phyloP scores from a whole-genome alignment of 2,797 vertebrate species.

The Anguilla pacifica region DNA sequence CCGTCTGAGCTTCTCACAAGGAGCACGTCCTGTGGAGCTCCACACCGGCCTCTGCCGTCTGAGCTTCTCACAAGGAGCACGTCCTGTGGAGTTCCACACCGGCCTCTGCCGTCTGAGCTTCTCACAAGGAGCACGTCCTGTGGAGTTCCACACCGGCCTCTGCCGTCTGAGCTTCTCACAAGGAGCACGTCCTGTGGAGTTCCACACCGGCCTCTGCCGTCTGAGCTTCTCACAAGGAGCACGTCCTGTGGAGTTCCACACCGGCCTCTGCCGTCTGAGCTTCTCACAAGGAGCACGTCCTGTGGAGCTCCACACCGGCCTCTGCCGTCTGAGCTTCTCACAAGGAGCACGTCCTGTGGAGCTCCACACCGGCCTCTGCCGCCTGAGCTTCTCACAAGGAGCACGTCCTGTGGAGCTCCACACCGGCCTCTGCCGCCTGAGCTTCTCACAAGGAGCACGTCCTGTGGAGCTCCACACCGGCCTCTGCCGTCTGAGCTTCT shows the following conservation, averaged over 20 bases:
- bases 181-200: neutral
- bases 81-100: no score
- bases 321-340: neutral
- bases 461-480: no score
- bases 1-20: neutral
- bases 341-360: neutral
- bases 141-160: no score
- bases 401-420: neutral
- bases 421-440: neutral
- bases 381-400: neutral
- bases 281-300: neutral
- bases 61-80: neutral
- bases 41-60: neutral
- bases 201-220: neutral
- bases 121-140: neutral
- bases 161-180: neutral
- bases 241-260: no score
- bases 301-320: no score
- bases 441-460: neutral
- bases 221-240: neutral
- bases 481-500: neutral
- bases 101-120: neutral
- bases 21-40: neutral
- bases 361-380: neutral
- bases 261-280: neutral